Base-by-base conservation (phyloP, 2,113 vertebrate genomes). In the Rhizomys pruinosus region DNA sequence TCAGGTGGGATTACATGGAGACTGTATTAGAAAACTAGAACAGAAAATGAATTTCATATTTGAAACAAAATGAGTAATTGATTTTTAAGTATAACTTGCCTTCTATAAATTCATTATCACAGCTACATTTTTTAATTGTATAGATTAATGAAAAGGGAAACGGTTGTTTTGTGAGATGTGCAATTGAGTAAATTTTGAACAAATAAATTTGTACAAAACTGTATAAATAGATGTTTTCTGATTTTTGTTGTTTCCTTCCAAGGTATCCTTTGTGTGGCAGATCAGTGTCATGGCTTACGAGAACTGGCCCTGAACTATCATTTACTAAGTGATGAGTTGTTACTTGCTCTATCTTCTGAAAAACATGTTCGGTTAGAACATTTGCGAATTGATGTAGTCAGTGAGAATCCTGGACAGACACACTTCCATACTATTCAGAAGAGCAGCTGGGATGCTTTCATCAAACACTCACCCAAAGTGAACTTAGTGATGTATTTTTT, bases 401-500 rank as follows among this genome's bases (percentile, higher is more conserved):
- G 99, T 63, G 99, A 99, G 94, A 99, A 99, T 92, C 99, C 99
- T 0, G 99, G 99, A 92, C 99, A 99, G 98, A 98, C 98, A 89
- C 99, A 99, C 94, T 99, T 99, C 95, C 99, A 99, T 97, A 97
- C 98, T 2, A 99, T 99, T 96, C 99, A 99, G 98, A 99, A 99
- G 98, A 99, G 99, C 98, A 99, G 99, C 98, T 99, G 99, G 99
- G 99, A 99, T n/a, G 99, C 99, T 97, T 99, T 99, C 98, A 98
- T 99, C 97, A 99, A 97, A 89, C 99, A 99, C 97, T 99, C 99
- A 34, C 99, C 99, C 59, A 99, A 99, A 97, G 99, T 99, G 77
- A 99, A 99, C 96, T 98, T 99, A 97, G 99, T 99, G 37, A 99
- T 99, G 99, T 99, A 99, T 98, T 99, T 99, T 96, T 99, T 99